Evolutionary conservation across 2,888 invertebrate genomes (phyloP), one percentile per base, ranked within the genome.

Genomic region (Ophion ellenae): DNA sequence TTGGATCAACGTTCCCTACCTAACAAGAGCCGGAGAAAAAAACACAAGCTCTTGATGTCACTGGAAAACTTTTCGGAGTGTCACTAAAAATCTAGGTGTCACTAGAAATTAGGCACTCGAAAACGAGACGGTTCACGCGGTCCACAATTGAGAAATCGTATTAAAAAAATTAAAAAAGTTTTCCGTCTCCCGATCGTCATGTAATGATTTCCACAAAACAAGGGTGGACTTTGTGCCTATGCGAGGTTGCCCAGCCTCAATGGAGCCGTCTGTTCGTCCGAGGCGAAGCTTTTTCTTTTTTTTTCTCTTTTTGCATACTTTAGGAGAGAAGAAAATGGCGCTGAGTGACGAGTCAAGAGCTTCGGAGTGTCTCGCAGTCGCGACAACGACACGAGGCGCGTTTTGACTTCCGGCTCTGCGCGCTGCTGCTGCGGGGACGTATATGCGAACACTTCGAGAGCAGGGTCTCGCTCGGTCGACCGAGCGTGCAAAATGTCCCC

Each of bases 401-500:
- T 67, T 63, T 40, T 79, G 83, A 86, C 86, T 83, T 86, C 83
- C 86, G 83, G 81, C 69, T 77, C 53, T 69, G 63, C n/a, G 81
- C 74, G 69, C 59, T 69, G 63, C n/a, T 74, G 5, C 6, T 6
- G 59, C 53, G 14, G 53, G 11, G 10, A 53, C 61, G 70, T 61
- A 59, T 14, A 66, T n/a, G 63, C 59, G 66, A 61, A 36, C 40
- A 66, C 66, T 57, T 73, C 61, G 32, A 75, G 32, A 75, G 57
- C 69, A 17, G 53, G 32, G 83, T 83, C 61, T 84, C 87, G 87
- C 84, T 77, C 87, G 87, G 86, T 69, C 63, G 74, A 45, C 81
- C 63, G 83, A 87, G 84, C 86, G 87, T 86, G 79, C 73, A 80
- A 66, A 74, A 84, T 85, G 86, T 88, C 86, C 85, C 84, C 84